Evolutionary conservation across 1,140 invertebrate genomes (phyloP), one percentile per base, ranked within the genome.

Genomic region (Drosophila albomicans): DNA sequence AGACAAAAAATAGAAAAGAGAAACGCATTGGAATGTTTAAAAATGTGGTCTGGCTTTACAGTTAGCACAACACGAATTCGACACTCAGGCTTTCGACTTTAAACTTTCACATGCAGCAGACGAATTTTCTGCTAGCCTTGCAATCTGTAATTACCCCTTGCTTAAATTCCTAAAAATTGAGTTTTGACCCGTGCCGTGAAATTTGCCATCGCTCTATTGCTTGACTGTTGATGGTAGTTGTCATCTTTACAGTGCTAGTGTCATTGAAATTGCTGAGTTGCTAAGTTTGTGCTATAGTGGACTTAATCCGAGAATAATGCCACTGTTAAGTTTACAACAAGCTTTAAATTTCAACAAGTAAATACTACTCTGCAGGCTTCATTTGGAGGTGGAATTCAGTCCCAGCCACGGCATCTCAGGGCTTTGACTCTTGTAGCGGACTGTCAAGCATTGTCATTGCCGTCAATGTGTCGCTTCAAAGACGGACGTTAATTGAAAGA

Each of bases 71-170:
- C 8, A 3, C 5, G 2, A 32, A 7, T 5, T 8, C 6, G 70
- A 43, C 59, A 62, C 58, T 51, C 43, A 35, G 30, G 32, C 71
- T 35, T 54, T 8, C 5, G 20, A 25, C 20, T 25, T 25, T 25
- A 25, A 25, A 25, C 71, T 35, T 54, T 8, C 32, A 73, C 72
- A 77, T 88, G 84, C 82, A 86, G 41, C 79, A 74, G 80, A 79
- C 63, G 51, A 66, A 6, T 67, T 75, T 85, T 87, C 32, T 87
- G 82, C 82, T 87, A 59, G 20, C 66, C 72, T 87, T 82, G 82
- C 82, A 88, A 63, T 69, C 54, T 49, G 59, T 63, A 7, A 25
- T 30, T 45, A 28, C 13, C 30, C 52, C 16, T 54, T 10, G 35
- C 57, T 25, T 30, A 13, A 69, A 32, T 54, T 57, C 82, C 73